phyloP scores from a whole-genome alignment of 2,888 invertebrate species.

The Aspidiotus destructor region DNA sequence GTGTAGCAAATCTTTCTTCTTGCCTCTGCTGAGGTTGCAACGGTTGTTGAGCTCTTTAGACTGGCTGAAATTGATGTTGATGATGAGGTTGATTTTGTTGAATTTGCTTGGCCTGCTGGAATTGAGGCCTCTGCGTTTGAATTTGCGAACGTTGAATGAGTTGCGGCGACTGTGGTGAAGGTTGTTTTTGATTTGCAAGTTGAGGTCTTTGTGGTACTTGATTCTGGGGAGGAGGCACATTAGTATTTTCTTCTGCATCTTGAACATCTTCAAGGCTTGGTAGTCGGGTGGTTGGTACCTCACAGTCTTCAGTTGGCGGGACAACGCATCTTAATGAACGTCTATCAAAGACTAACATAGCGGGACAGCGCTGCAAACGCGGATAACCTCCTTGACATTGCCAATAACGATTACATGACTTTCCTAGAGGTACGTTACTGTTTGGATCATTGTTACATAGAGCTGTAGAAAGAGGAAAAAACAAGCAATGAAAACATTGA shows the following conservation, averaged over 20 bases:
- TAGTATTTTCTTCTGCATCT: constrained; percentile 39
- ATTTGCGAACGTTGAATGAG: constrained; percentile 29
- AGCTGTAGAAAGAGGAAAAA: constrained; percentile 50
- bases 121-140: constrained; percentile 35
- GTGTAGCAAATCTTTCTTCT: too few relatives aligned
- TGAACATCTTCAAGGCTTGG: constrained; percentile 50
- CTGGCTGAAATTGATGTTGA: constrained; percentile 29
- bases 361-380: constrained; percentile 77
- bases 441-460: constrained; percentile 84
- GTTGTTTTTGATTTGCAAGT: constrained; percentile 34
- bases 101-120: constrained; percentile 33
- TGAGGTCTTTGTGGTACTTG: constrained; percentile 33
- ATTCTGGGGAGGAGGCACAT: constrained; percentile 36
- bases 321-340: constrained; percentile 74
- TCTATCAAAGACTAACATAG: constrained; percentile 80
- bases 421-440: constrained; percentile 81
- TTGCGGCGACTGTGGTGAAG: constrained; percentile 35
- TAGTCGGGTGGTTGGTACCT: constrained; percentile 66
- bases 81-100: constrained; percentile 35
- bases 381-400: constrained; percentile 90
- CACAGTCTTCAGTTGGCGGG: constrained; percentile 82
- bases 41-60: constrained; percentile 33
- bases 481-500: too few relatives aligned
- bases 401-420: constrained; percentile 90
- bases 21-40: constrained; percentile 29